A percentile compares a stretch with the other conserved stretches of the same genome.
phyloP scores from a whole-genome alignment of 2,113 vertebrate genomes.

The Pomatostomus ruficeps region DNA sequence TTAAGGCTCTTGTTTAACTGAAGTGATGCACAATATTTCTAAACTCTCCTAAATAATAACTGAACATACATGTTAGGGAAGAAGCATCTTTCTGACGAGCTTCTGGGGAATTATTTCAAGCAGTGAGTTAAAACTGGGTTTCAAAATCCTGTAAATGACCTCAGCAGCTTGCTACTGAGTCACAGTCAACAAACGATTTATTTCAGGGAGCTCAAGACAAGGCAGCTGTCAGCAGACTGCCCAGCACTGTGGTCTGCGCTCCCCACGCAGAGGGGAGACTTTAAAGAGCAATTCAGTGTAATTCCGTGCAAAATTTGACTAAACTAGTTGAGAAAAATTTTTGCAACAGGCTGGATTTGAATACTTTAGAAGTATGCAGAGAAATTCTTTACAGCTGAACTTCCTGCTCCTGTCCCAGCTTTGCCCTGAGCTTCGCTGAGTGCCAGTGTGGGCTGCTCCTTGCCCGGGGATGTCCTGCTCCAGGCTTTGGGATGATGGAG shows the following conservation, averaged over 20 bases:
- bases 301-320: background rate
- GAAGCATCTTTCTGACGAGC: background rate
- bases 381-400: background rate
- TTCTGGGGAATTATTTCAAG: background rate
- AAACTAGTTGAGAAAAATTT: background rate
- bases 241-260: background rate
- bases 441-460: no score
- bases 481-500: background rate
- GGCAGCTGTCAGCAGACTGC: background rate
- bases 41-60: background rate
- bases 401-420: background rate
- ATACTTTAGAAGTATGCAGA: background rate
- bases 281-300: background rate
- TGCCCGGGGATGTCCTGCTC: background rate
- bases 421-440: background rate
- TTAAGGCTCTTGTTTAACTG: background rate
- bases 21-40: background rate
- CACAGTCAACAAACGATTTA: background rate
- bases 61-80: background rate
- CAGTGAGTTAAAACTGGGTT: background rate
- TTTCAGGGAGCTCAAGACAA: background rate
- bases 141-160: background rate
- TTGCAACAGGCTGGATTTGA: background rate
- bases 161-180: background rate
- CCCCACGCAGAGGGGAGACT: background rate